Percentiles rank a stretch among this genome's conserved stretches.
These are phyloP conservation scores for Steinernema scapterisci DNA, from an alignment of 2,888 invertebrate genomes.

Conservation along the genomic window DNA sequence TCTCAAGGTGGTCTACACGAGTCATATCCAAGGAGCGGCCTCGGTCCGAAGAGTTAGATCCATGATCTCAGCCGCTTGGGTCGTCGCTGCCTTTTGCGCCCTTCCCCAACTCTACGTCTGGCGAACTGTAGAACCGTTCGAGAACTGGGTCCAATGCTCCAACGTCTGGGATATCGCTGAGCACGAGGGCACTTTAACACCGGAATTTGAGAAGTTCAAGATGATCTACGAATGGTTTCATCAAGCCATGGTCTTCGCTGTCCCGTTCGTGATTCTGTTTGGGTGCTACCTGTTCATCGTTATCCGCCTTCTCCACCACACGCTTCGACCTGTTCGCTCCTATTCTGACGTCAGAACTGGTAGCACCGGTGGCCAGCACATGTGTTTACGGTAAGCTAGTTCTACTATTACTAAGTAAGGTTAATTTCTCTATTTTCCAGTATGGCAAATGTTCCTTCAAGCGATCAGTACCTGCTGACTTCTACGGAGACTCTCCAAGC, in stretches of 20 bases:
- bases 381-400: neutral
- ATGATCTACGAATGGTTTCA: conserved; percentile 48
- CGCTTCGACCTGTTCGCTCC: conserved; percentile 33
- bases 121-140: conserved; percentile 45
- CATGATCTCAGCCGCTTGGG: conserved; percentile 52
- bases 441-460: neutral
- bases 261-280: conserved; percentile 44
- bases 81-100: conserved; percentile 50
- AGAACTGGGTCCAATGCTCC: conserved; percentile 55
- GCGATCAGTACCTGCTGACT: conserved; percentile 5
- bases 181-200: conserved; percentile 32
- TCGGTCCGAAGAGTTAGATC: conserved; percentile 52
- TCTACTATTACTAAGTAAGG: neutral
- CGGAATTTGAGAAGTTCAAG: conserved; percentile 28
- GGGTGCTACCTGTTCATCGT: conserved; percentile 46
- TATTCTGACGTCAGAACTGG: neutral
- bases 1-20: conserved; percentile 57
- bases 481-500: neutral
- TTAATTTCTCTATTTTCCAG: neutral
- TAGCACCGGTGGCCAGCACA: neutral
- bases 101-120: conserved; percentile 61
- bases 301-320: conserved; percentile 42
- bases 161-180: conserved; percentile 47
- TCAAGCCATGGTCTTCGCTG: conserved; percentile 44
- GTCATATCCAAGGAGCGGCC: conserved; percentile 55